A percentile compares a stretch with the other conserved stretches of the same genome.
phyloP scores from a whole-genome alignment of 2,888 invertebrate genomes.

The Drosophila neotestacea region DNA sequence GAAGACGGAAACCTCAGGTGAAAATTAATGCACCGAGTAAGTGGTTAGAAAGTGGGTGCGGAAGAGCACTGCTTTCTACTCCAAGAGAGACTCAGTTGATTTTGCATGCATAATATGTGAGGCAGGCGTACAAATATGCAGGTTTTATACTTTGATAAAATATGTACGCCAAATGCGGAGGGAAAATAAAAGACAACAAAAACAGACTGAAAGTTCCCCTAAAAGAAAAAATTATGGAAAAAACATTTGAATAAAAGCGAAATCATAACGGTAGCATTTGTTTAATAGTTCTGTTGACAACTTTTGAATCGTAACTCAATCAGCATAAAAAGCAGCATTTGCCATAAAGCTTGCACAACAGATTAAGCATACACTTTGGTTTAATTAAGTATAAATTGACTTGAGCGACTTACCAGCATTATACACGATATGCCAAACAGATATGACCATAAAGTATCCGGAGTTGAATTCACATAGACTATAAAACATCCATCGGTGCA shows the following conservation, averaged over 20 bases:
- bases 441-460: constrained; percentile 87
- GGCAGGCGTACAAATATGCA: constrained; percentile 73
- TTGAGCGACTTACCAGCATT: constrained; percentile 86
- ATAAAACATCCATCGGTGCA: constrained; percentile 88
- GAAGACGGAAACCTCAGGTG: constrained; percentile 23
- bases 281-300: constrained; percentile 64
- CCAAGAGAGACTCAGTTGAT: constrained; percentile 53
- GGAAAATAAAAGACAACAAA: constrained; percentile 19
- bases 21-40: constrained; percentile 63
- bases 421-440: constrained; percentile 87
- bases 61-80: background rate
- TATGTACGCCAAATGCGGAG: constrained; percentile 59
- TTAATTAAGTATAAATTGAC: constrained; percentile 42
- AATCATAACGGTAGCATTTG: constrained; percentile 20
- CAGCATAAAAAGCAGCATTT: constrained; percentile 36
- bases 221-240: constrained; percentile 2
- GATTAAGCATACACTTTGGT: constrained; percentile 39
- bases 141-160: constrained; percentile 72
- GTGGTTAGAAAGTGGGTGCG: constrained; percentile 41
- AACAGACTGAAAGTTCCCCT: constrained; percentile 3
- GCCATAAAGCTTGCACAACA: constrained; percentile 33
- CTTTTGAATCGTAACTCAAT: constrained; percentile 35
- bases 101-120: constrained; percentile 76
- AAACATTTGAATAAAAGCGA: constrained; percentile 57
- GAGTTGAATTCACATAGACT: constrained; percentile 88